Evolutionary conservation across 2,797 vertebrate species (phyloP).

Genomic region (Peromyscus melanophrys): DNA sequence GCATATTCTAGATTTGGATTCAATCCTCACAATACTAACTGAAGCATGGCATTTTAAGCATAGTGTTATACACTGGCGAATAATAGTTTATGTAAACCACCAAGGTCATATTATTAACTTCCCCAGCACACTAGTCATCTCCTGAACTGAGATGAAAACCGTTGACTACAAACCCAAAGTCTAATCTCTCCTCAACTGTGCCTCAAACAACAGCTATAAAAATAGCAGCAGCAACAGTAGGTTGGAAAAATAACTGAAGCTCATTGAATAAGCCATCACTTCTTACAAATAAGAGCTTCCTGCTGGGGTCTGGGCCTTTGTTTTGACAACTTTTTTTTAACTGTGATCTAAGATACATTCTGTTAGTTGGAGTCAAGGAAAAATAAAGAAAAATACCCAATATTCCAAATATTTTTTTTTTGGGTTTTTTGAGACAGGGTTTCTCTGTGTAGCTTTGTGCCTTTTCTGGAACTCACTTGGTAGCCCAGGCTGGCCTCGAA

Average conservation of each 20-base stretch:
- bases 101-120: not conserved
- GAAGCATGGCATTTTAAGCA: constrained; percentile 3
- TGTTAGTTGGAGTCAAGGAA: not conserved
- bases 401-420: too few relatives aligned
- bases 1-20: not conserved
- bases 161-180: not conserved
- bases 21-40: not conserved
- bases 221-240: not conserved
- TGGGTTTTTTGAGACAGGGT: too few relatives aligned
- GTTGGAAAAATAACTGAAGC: not conserved
- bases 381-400: not conserved
- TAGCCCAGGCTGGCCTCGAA: too few relatives aligned
- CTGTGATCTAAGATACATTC: not conserved
- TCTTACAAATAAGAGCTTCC: not conserved
- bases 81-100: not conserved
- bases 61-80: not conserved
- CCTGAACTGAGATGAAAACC: not conserved
- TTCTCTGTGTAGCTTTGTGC: too few relatives aligned
- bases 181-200: not conserved
- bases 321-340: not conserved
- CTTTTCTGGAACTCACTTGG: too few relatives aligned
- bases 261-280: not conserved
- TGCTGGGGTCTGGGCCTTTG: not conserved
- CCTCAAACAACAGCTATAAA: not conserved
- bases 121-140: not conserved